A percentile compares a stretch with the other conserved stretches of the same genome.
Conservation (phyloP, 53 echinoderm and acorn worm genomes). For the Crossaster papposus region DNA sequence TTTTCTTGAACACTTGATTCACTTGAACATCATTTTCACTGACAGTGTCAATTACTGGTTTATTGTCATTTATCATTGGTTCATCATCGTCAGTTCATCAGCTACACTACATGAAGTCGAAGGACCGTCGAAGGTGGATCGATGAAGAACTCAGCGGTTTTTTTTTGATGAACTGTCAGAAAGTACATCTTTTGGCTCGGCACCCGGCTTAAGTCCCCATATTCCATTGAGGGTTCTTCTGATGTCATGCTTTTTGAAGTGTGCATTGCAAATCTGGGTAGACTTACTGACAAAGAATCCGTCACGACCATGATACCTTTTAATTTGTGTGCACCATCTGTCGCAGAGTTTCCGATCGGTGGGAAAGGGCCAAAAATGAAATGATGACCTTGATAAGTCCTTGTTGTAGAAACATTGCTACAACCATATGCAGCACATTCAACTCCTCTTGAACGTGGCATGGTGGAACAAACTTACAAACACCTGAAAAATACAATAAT, state of each 20-base stretch:
- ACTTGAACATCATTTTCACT: background rate
- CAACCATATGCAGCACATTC: slow-evolving; percentile 47
- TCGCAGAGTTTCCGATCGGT: background rate
- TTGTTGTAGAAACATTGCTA: slow-evolving; percentile 17
- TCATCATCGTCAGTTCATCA: background rate
- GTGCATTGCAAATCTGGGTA: too few species aligned
- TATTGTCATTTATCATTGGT: background rate
- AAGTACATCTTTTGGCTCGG: slow-evolving; percentile 33
- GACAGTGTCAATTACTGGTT: background rate
- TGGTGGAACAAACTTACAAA: slow-evolving; percentile 30
- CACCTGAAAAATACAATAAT: too few species aligned
- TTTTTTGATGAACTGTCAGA: background rate
- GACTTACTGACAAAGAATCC: slow-evolving; percentile 22
- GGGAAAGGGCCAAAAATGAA: slow-evolving; percentile 2
- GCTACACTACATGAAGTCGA: background rate
- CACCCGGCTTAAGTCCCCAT: slow-evolving; percentile 34
- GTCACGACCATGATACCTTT: slow-evolving; percentile 27
- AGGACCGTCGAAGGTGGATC: background rate
- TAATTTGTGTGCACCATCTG: slow-evolving; percentile 8
- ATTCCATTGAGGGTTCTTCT: slow-evolving; percentile 12
- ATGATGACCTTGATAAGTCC: too few species aligned
- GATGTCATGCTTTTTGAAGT: slow-evolving; percentile 19
- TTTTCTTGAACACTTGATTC: background rate
- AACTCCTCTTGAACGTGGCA: slow-evolving; percentile 44
- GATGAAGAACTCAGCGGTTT: background rate